Base-by-base conservation (phyloP, 2,113 vertebrate species). In the Gasterosteus nipponicus region DNA sequence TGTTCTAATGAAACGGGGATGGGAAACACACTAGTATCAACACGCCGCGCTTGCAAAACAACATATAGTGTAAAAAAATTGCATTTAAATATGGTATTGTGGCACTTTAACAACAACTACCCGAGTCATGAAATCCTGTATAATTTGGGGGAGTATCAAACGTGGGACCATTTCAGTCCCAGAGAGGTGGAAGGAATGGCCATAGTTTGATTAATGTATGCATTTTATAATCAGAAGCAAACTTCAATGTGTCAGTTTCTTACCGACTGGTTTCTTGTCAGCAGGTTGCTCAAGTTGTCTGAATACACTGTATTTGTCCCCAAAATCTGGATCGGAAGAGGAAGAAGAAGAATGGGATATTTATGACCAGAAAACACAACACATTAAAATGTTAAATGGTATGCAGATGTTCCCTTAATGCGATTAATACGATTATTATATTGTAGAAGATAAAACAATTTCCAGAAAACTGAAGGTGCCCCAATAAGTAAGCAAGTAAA, bases 291-390 rank as follows among this genome's bases (percentile, higher is more conserved):
- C 96, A 0, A 99, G 92, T 54, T 97, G 95, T 89, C 98, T 93
- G 93, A 99, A 98, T 88, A 97, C 97, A 47, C 97, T 98, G 78
- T 99, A 99, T 89, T 97, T 99, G 90, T 99, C 98, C 74, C 95
- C 96, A 89, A 80, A 81, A 85, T 97, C 97, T 98, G 84, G 26
- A 83, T 46, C 1, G 41, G n/a, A 64, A 71, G 1, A 26, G 22
- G 22, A 90, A 90, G 84, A 58, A 81, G 33, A 65, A 57, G 8
- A 31, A 33, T 9, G 47, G 29, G 22, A 9, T 35, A 31, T 64
- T 35, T 41, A 51, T 58, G 7, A 74, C 56, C 26, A 71, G 46
- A 41, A 68, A 81, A 73, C 14, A 26, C 6, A 81, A 47, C 16
- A 62, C n/a, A 73, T 60, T 6, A 15, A 38, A 7, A 6, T 38